Evolutionary conservation across 2,797 vertebrate genomes (phyloP), one percentile per base, ranked within the genome.

Genomic region (Coranthus polyacanthus): DNA sequence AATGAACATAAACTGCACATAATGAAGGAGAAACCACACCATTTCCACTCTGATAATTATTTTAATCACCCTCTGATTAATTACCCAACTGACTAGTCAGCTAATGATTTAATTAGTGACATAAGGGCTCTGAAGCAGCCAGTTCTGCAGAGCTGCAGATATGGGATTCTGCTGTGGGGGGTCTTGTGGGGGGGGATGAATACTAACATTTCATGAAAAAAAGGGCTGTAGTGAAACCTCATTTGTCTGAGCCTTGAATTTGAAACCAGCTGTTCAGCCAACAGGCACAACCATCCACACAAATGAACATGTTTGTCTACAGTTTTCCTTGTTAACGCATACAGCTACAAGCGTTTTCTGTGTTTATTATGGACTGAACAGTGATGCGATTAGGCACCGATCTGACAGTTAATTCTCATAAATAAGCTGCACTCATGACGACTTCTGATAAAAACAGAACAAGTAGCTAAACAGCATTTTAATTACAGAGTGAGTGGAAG

Each of bases 41-140:
- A 68, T 82, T 82, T 81, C 67, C 76, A 74, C 70, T 75, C 64
- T 55, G 72, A 82, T 88, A 81, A 89, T 87, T 84, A 86, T 80
- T 88, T 69, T 69, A 89, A 92, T 85, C 75, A 79, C 37, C 67
- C 74, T 75, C 77, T 73, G 82, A 90, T 84, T 85, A 89, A 92
- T 88, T 86, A 88, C 72, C 82, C 59, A 58, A 68, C 76, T 75
- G 81, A 86, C 83, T 82, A 75, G 74, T 58, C 72, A 67, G 78
- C 72, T 87, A 85, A 83, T 88, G 83, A 80, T 88, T 89, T 85
- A 88, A 89, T 90, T 85, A 88, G 83, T 69, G 69, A 81, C 79
- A 78, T 39, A 24, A 71, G 42, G 77, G 80, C 83, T 80, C 52
- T 66, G 74, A 67, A 68, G 83, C 75, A 62, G 66, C 29, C 62